Conservation (phyloP, 2,797 vertebrate species). For the Kryptopterus vitreolus region DNA sequence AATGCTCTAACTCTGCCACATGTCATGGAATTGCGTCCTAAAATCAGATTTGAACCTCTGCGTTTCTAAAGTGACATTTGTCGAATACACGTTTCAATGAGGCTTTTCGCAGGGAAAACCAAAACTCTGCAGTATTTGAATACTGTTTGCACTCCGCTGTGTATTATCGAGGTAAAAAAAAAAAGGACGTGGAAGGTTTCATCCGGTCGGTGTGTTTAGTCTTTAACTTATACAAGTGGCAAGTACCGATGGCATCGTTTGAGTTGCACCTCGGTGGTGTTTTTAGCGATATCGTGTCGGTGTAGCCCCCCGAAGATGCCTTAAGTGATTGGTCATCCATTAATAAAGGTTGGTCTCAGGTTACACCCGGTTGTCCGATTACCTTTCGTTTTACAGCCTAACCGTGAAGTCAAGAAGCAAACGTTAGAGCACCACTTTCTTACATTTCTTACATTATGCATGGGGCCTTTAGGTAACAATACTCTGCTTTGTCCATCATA, state of each 20-base stretch:
- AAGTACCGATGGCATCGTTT: background rate
- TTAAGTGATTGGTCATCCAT: constrained; percentile 15
- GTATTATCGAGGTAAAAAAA: background rate
- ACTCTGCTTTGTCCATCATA: background rate
- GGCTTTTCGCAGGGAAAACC: no score
- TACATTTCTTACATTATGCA: background rate
- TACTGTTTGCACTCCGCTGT: background rate
- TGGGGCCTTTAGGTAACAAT: constrained; percentile 9
- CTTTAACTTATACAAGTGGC: no score
- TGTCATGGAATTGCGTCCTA: background rate
- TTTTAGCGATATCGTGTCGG: constrained; percentile 31
- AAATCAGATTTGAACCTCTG: background rate
- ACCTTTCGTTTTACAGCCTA: constrained; percentile 1
- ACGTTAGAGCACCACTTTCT: background rate
- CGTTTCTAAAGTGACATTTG: background rate
- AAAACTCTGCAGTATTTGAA: no score
- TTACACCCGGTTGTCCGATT: constrained; percentile 27
- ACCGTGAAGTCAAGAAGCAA: background rate
- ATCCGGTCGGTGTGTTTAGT: no score
- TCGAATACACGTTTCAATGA: background rate
- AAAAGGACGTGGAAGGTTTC: no score
- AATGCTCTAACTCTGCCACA: background rate
- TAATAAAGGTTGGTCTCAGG: constrained; percentile 1
- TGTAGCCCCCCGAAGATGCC: background rate
- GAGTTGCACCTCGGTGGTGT: background rate